Evolutionary conservation across 1,140 invertebrate species (phyloP), one percentile per base, ranked within the genome.

Genomic region (Pachyrhynchus sulphureomaculatus): DNA sequence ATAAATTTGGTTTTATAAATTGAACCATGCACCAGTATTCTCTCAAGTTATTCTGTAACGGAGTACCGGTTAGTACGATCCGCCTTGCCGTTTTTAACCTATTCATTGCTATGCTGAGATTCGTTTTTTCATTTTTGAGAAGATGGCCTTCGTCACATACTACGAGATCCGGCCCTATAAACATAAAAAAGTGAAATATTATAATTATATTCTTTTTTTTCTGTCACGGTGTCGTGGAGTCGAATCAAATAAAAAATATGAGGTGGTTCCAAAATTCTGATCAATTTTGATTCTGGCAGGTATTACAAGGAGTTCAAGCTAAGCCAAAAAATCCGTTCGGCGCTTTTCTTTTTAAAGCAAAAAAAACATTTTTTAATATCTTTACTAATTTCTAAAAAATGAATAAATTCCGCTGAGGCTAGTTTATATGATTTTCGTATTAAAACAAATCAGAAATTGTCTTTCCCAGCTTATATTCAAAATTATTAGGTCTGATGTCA

Each of bases 21-120:
- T 89, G 86, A 1, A 93, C 88, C 91, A 95, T 93, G 71, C 89
- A 91, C 70, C 90, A 91, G 78, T 94, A 94, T 79, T 95, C 92
- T 58, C 85, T 82, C 0, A 95, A 78, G 78, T 92, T 93, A 76
- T 95, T 95, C 76, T 95, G 92, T 69, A 95, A 81, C 1, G 92
- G 92, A 2, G 92, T 94, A 29, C 91, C 91, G 1, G 91, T 94
- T 5, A 94, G 78, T 10, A 93, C 84, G 20, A 94, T 87, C 24
- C 91, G 78, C 18, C 89, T 72, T 20, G 73, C 75, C 0, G 88
- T 89, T 62, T 73, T 81, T 2, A 93, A 86, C 64, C 83, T 77
- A 36, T 84, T 86, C 77, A 93, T 88, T 8, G 88, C 84, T 52
- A 88, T 84, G 9, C 87, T 88, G 2, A 91, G 75, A 5, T 84